Evolutionary conservation across 2,888 invertebrate genomes (phyloP).

Genomic region (Beris chalybata): DNA sequence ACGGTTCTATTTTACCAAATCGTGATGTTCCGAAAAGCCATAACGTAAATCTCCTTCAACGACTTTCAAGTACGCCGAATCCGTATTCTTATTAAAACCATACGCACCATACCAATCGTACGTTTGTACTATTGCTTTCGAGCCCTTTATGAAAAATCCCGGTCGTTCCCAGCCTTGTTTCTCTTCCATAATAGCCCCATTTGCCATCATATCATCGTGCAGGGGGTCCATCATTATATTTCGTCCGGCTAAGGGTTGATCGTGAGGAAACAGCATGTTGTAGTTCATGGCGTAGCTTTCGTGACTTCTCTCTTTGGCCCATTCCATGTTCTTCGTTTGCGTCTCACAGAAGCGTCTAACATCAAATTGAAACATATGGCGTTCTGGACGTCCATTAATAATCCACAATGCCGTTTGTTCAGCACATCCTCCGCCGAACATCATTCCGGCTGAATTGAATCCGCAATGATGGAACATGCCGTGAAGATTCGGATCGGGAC

Average conservation of each 20-base stretch:
- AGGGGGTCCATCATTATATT: slow-evolving; percentile 70
- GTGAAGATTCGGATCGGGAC: slow-evolving; percentile 66
- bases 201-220: slow-evolving; percentile 65
- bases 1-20: slow-evolving; percentile 60
- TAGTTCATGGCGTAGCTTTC: slow-evolving; percentile 91
- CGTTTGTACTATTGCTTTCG: slow-evolving; percentile 63
- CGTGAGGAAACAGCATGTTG: slow-evolving; percentile 77
- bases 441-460: slow-evolving; percentile 90
- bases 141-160: slow-evolving; percentile 70
- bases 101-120: slow-evolving; percentile 90
- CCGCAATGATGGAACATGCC: slow-evolving; percentile 86
- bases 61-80: slow-evolving; percentile 69
- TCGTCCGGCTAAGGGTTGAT: slow-evolving; percentile 80
- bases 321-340: slow-evolving; percentile 69
- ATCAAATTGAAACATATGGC: slow-evolving; percentile 86
- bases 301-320: slow-evolving; percentile 82
- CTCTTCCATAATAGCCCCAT: slow-evolving; percentile 87
- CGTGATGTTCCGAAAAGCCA: slow-evolving; percentile 78
- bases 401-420: slow-evolving; percentile 87
- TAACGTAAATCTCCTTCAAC: slow-evolving; percentile 78
- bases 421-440: slow-evolving; percentile 85
- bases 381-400: slow-evolving; percentile 75
- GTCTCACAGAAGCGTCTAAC: slow-evolving; percentile 78
- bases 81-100: slow-evolving; percentile 66
- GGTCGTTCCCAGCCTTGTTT: slow-evolving; percentile 85